These are phyloP conservation scores for Macroglossus sobrinus DNA, from an alignment of 2,113 vertebrate genomes.

Conservation along the genomic window DNA sequence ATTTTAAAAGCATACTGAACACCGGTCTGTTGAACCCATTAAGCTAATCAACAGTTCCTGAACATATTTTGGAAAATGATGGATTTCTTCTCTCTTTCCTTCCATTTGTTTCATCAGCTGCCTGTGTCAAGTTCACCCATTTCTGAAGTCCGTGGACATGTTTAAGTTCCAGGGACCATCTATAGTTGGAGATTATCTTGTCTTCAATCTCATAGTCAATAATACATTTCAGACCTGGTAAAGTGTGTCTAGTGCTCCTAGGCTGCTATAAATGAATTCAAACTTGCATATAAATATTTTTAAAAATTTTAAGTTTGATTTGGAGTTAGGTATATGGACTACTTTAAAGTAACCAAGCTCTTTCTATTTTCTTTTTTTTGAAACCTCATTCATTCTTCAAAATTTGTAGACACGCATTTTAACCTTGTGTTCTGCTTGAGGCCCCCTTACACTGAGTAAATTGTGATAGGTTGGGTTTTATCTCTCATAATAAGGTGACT, in stretches of 20 bases:
- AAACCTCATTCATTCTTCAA: neutral
- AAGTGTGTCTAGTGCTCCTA: neutral
- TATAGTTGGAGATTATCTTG: conserved; percentile 83
- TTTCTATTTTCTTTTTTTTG: neutral
- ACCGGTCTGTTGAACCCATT: neutral
- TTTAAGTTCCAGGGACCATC: conserved; percentile 88
- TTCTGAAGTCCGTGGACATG: conserved; percentile 85
- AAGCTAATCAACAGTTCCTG: neutral
- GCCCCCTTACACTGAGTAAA: neutral
- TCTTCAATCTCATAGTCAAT: conserved; percentile 87
- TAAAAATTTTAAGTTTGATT: neutral
- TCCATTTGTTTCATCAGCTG: conserved; percentile 68
- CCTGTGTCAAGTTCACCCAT: conserved; percentile 76
- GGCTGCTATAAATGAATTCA: neutral
- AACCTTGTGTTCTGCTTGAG: neutral
- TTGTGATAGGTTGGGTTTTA: neutral
- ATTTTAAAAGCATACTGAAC: neutral
- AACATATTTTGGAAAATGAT: neutral
- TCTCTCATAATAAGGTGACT: neutral
- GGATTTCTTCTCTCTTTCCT: neutral
- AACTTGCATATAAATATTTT: neutral
- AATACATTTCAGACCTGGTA: conserved; percentile 86
- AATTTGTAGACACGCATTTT: neutral
- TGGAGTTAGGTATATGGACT: neutral
- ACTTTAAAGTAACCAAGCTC: neutral